phyloP scores from a whole-genome alignment of 2,797 vertebrate genomes.

The Sebastes dallii region DNA sequence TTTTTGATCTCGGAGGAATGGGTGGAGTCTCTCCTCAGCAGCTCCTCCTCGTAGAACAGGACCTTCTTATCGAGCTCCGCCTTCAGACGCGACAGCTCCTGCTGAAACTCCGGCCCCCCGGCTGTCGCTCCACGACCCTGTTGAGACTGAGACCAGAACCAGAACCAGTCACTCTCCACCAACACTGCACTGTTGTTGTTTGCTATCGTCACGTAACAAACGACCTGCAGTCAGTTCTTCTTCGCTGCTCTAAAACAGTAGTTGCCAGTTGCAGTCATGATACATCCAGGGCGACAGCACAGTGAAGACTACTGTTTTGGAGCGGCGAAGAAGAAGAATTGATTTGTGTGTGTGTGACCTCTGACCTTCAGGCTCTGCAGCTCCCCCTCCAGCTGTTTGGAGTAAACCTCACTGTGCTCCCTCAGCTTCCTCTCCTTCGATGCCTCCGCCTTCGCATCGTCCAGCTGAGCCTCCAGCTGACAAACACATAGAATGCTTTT shows the following conservation, averaged over 20 bases:
- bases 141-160: constrained; percentile 79
- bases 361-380: constrained; percentile 92
- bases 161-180: background rate
- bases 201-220: no score
- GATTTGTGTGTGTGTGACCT: background rate
- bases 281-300: no score
- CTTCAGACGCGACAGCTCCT: constrained; percentile 91
- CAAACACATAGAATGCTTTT: constrained; percentile 34
- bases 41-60: constrained; percentile 93
- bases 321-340: no score
- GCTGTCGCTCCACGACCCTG: constrained; percentile 86
- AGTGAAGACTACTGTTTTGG: no score
- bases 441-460: constrained; percentile 88
- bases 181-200: no score
- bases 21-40: constrained; percentile 89
- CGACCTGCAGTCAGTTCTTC: no score
- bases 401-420: constrained; percentile 92
- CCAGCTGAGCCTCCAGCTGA: constrained; percentile 93
- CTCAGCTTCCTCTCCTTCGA: constrained; percentile 93
- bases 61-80: constrained; percentile 95
- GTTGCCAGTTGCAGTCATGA: no score
- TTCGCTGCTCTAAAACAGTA: no score
- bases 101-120: constrained; percentile 85
- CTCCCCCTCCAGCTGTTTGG: constrained; percentile 92
- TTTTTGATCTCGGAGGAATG: constrained; percentile 91